phyloP scores from a whole-genome alignment of 1,140 invertebrate genomes.

The Heliconius melpomene region DNA sequence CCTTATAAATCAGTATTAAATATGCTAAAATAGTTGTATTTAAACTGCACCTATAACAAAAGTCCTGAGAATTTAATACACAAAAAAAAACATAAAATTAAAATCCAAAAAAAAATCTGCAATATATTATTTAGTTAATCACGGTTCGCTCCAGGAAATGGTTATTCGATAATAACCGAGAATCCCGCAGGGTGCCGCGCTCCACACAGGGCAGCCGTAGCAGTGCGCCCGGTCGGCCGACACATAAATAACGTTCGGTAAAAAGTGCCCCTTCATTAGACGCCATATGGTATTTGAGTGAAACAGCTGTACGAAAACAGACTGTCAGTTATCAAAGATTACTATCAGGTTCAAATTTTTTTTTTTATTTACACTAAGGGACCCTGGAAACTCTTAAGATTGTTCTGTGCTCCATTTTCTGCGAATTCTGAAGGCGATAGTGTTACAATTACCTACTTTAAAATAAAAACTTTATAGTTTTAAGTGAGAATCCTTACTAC shows the following conservation, averaged over 20 bases:
- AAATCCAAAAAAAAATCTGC: not conserved
- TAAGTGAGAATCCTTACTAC: no score
- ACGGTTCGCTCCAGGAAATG: conserved; percentile 11
- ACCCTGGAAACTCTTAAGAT: no score
- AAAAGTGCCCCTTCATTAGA: conserved; percentile 29
- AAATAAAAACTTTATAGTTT: no score
- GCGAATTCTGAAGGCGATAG: no score
- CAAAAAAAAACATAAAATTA: not conserved
- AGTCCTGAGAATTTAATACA: no score
- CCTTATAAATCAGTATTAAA: no score
- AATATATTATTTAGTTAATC: not conserved
- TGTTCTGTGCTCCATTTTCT: no score
- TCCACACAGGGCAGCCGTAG: conserved; percentile 29
- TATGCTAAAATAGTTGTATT: no score
- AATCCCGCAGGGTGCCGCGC: conserved; percentile 27
- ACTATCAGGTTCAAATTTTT: not conserved
- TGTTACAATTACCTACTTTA: no score
- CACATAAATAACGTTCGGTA: conserved; percentile 30
- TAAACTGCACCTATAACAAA: no score
- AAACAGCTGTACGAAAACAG: not conserved
- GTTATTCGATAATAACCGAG: conserved; percentile 19
- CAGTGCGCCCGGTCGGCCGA: conserved; percentile 18
- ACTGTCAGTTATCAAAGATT: not conserved
- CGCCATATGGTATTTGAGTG: conserved; percentile 28
- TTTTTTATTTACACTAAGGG: no score